Base-by-base conservation (phyloP, 1,140 invertebrate species). In the Rhizoglyphus robini region DNA sequence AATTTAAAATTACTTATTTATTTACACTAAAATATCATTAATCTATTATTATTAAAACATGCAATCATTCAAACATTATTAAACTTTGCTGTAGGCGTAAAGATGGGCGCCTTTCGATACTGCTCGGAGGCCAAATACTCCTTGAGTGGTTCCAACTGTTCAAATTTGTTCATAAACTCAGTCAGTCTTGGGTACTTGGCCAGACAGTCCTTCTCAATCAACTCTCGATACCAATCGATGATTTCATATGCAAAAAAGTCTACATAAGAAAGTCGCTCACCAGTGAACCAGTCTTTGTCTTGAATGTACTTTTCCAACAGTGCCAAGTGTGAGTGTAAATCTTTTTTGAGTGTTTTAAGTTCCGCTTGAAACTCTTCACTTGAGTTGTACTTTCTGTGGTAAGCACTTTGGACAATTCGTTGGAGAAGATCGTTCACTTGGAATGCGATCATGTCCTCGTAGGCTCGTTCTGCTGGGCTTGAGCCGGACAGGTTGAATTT, bases 221-320 rank as follows among this genome's bases (percentile, higher is more conserved):
- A 68, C 11, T 73, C 63, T n/a, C 69, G 61, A 32, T 76, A 73
- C 38, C 76, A 73, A 68, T 81, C 78, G 29, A 81, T 68, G 4
- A 75, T 67, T 64, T 81, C 80, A 70, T 79, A 80, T 30, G 79
- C 68, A 47, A 76, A 69, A 68, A 81, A 81, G 67, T 81, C 80
- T 4, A 77, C 75, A 67, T 76, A 79, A 1, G 76, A 77, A 4
- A 79, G 75, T 20, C 76, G 73, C 2, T 79, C 72, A 15, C 79
- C 79, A 34, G 73, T 73, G 69, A 81, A 75, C 68, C 72, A 81
- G n/a, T n/a, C n/a, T 13, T 73, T 72, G 23, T 75, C 69, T 2
- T 75, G 77, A 31, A 81, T 69, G 68, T 74, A 79, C 0, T 75
- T 70, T 1, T 75, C 73, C 57, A 79, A 76, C n/a, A 66, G 48